phyloP scores from a whole-genome alignment of 2,888 invertebrate genomes.

The Xanthia icteritia region DNA sequence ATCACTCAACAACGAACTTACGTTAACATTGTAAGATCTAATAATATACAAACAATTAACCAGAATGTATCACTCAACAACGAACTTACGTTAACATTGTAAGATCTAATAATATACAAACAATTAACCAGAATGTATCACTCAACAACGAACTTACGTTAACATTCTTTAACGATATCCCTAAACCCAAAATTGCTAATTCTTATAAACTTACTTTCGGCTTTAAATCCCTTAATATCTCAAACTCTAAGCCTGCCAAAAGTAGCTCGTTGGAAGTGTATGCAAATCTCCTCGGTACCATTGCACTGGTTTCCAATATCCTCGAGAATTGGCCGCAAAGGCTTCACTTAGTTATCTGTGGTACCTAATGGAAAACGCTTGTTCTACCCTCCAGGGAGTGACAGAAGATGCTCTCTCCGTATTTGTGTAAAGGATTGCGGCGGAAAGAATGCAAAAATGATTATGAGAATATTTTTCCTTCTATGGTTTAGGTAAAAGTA shows the following conservation, averaged over 20 bases:
- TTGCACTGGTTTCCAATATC: slow-evolving; percentile 52
- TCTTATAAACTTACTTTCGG: slow-evolving; percentile 13
- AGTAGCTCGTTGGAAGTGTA: slow-evolving; percentile 20
- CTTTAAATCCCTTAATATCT: slow-evolving; percentile 15
- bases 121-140: not conserved
- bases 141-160: slow-evolving; percentile 13
- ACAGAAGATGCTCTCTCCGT: slow-evolving; percentile 34
- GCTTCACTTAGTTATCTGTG: slow-evolving; percentile 50
- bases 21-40: too few relatives aligned
- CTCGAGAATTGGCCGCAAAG: slow-evolving; percentile 40
- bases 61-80: too few relatives aligned
- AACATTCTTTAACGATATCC: not conserved
- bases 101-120: not conserved
- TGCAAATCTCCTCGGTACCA: slow-evolving; percentile 37
- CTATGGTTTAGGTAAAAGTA: slow-evolving; percentile 5
- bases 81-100: too few relatives aligned
- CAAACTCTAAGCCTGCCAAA: slow-evolving; percentile 9
- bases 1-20: too few relatives aligned
- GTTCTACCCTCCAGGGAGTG: slow-evolving; percentile 46
- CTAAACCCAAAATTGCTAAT: not conserved
- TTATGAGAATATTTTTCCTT: slow-evolving; percentile 32
- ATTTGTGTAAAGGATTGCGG: slow-evolving; percentile 53
- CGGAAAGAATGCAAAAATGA: slow-evolving; percentile 43
- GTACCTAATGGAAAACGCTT: slow-evolving; percentile 60
- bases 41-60: too few relatives aligned